Conservation (phyloP, 2,888 invertebrate genomes). For the Abrostola triplasia region DNA sequence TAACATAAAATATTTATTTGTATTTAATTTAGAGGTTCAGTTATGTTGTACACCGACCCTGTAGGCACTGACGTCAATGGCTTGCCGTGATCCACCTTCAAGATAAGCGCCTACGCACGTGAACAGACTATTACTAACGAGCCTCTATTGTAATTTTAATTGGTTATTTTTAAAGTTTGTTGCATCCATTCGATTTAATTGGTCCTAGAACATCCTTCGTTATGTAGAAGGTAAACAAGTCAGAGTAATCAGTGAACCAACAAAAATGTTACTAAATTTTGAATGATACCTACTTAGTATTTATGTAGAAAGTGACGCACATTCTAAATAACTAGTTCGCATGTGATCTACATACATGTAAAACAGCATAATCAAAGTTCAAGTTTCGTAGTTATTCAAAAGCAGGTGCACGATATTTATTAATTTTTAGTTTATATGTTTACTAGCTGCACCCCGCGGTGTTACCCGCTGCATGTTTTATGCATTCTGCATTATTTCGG, state of each 20-base stretch:
- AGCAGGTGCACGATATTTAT: no score
- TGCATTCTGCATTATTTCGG: no score
- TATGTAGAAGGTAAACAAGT: background rate
- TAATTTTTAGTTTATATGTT: no score
- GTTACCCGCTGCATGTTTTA: no score
- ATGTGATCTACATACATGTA: no score
- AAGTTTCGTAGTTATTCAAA: background rate
- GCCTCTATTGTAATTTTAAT: constrained; percentile 35
- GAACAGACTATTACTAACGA: constrained; percentile 46
- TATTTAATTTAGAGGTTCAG: constrained; percentile 29
- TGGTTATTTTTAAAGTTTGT: constrained; percentile 14
- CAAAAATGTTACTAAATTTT: no score
- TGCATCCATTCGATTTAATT: background rate
- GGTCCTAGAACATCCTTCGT: background rate
- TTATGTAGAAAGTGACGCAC: no score
- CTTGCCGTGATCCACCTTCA: constrained; percentile 56
- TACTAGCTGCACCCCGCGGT: no score
- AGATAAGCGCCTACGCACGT: constrained; percentile 57
- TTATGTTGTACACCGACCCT: constrained; percentile 60
- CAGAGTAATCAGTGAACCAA: no score
- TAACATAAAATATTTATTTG: constrained; percentile 25
- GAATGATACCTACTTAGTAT: no score
- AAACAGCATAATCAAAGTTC: background rate
- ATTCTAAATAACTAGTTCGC: no score
- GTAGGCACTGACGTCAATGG: constrained; percentile 70